Evolutionary conservation across 92 coral and sea anemone genomes (phyloP).

Genomic region (Zoanthus sociatus): DNA sequence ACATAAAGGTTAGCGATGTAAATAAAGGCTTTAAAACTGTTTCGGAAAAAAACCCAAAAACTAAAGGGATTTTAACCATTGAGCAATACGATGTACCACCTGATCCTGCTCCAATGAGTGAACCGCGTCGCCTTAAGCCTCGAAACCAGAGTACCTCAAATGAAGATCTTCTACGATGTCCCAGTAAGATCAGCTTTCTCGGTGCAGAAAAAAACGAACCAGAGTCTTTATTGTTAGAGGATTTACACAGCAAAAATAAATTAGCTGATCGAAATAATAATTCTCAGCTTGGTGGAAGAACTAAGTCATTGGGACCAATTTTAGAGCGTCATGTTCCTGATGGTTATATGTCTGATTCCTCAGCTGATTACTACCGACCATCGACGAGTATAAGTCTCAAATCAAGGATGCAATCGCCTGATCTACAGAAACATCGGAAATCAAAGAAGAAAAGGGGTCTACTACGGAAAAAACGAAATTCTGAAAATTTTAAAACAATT

Average conservation of each 20-base stretch:
- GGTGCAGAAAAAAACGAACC: slow-evolving; percentile 10
- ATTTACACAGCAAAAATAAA: too few relatives aligned
- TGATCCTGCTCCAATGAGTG: neutral
- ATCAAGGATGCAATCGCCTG: slow-evolving; percentile 12
- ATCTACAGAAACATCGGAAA: slow-evolving; percentile 16
- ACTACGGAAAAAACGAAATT: slow-evolving; percentile 22
- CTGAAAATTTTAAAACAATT: neutral
- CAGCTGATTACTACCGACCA: slow-evolving; percentile 40
- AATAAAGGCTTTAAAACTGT: slow-evolving; percentile 14
- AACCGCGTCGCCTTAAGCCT: slow-evolving; percentile 1
- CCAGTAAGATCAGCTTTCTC: slow-evolving; percentile 24
- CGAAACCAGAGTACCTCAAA: neutral
- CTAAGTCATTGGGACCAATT: neutral
- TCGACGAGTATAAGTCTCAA: neutral
- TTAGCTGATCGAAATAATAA: neutral
- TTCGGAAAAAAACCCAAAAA: neutral
- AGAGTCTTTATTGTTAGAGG: neutral
- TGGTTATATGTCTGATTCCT: slow-evolving; percentile 33
- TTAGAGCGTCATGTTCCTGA: neutral
- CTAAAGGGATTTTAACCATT: slow-evolving; percentile 8
- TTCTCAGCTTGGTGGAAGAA: neutral
- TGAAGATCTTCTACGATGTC: neutral
- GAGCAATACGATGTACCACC: slow-evolving; percentile 36
- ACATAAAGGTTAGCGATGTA: neutral
- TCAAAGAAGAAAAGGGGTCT: slow-evolving; percentile 23